These are phyloP conservation scores for Melospiza georgiana DNA, from an alignment of 2,113 vertebrate genomes.

Conservation along the genomic window DNA sequence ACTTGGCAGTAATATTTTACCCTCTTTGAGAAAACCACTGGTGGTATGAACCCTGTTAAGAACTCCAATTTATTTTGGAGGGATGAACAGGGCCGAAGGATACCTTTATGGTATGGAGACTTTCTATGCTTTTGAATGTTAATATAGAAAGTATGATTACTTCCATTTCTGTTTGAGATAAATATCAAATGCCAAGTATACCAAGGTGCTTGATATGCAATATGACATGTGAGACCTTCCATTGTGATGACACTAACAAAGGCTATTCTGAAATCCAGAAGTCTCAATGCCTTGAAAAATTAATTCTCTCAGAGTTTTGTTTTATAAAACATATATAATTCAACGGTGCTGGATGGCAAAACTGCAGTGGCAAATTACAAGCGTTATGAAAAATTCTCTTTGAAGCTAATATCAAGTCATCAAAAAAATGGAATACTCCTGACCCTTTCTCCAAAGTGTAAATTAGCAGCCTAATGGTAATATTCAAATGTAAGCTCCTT, in stretches of 20 bases:
- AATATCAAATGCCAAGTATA: neutral
- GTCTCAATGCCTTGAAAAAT: conserved; percentile 3
- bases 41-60: neutral
- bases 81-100: neutral
- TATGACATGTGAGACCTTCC: neutral
- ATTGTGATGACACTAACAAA: neutral
- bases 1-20: neutral
- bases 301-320: conserved; percentile 21
- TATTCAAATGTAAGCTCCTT: conserved; percentile 68
- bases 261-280: neutral
- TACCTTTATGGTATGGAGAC: neutral
- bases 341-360: conserved; percentile 44
- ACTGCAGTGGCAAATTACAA: conserved; percentile 65
- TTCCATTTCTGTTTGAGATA: neutral
- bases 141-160: neutral
- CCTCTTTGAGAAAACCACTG: neutral
- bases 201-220: neutral
- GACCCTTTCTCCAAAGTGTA: conserved; percentile 75
- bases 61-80: neutral
- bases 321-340: conserved; percentile 56
- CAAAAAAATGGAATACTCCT: conserved; percentile 71
- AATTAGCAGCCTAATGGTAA: conserved; percentile 77
- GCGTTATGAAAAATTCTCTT: conserved; percentile 76
- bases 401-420: conserved; percentile 75
- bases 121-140: neutral